Base-by-base conservation (phyloP, 1,140 invertebrate species). In the Drosophila bocqueti region DNA sequence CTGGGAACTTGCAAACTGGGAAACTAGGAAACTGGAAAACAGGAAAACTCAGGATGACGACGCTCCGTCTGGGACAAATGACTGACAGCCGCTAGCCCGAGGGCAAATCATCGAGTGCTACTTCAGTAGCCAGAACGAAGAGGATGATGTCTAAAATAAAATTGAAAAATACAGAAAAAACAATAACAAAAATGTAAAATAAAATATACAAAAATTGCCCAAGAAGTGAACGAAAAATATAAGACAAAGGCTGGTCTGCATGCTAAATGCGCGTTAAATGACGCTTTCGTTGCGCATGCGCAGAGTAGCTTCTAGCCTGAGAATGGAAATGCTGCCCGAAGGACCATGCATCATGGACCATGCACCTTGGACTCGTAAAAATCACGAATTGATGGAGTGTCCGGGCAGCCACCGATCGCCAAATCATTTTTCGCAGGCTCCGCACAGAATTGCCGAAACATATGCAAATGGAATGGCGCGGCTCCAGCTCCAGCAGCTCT, bases 371-470 rank as follows among this genome's bases (percentile, higher is more conserved):
- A 91, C 84, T 92, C 91, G 76, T 92, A 92, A 92, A 92, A 92
- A 91, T 92, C 91, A 92, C 87, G 91, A 92, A 92, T 92, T 92
- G 91, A 92, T 92, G 91, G 87, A 92, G 91, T 92, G 91, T 86
- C 89, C 77, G 82, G 86, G 49, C 38, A 21, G 29, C 68, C 74
- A 80, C 68, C 84, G 91, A 92, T 91, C 87, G 85, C 71, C 82
- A 92, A 91, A 92, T 92, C 79, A 91, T 92, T 92, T 92, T 83
- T 92, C 69, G 46, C 69, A 60, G 69, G 45, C 54, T 72, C 76
- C 79, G 81, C 86, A 69, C 85, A 76, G 85, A 90, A 91, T 89
- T 89, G 84, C 84, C 84, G 85, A 89, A 89, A 89, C 84, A 89
- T 89, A 89, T 87, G 84, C 84, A 87, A 86, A 87, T 87, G 84